Percentiles rank a stretch among this genome's conserved stretches.
phyloP scores from a whole-genome alignment of 1,140 invertebrate species.

The Hetaerina americana region DNA sequence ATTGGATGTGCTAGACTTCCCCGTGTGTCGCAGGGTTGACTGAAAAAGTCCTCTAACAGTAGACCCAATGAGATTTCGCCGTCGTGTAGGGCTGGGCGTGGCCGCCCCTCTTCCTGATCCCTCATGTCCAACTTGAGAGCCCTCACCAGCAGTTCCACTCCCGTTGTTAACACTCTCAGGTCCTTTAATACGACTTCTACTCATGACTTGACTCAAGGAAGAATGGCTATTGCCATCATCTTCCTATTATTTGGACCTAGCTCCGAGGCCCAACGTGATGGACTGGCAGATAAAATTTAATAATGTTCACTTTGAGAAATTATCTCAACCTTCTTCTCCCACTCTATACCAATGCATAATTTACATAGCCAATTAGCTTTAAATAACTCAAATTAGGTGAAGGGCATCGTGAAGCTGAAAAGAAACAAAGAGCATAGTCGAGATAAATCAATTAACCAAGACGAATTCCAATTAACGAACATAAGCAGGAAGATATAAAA shows the following conservation, averaged over 20 bases:
- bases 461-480: too few species aligned
- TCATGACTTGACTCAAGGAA: not conserved
- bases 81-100: slow-evolving; percentile 9
- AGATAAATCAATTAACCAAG: too few species aligned
- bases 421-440: too few species aligned
- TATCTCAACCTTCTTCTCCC: too few species aligned
- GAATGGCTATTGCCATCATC: not conserved
- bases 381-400: not conserved
- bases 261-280: not conserved
- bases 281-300: not conserved
- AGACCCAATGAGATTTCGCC: slow-evolving; percentile 4
- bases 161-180: not conserved
- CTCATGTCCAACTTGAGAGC: not conserved
- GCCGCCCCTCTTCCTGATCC: not conserved
- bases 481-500: too few species aligned
- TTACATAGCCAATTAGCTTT: too few species aligned
- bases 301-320: not conserved
- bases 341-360: too few species aligned
- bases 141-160: not conserved
- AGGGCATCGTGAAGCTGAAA: not conserved
- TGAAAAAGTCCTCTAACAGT: slow-evolving; percentile 9
- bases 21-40: not conserved
- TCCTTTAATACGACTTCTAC: not conserved
- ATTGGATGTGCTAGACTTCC: not conserved
- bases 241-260: not conserved